These are phyloP conservation scores for Myiothlypis coronata DNA, from an alignment of 2,797 vertebrate species.

Conservation along the genomic window DNA sequence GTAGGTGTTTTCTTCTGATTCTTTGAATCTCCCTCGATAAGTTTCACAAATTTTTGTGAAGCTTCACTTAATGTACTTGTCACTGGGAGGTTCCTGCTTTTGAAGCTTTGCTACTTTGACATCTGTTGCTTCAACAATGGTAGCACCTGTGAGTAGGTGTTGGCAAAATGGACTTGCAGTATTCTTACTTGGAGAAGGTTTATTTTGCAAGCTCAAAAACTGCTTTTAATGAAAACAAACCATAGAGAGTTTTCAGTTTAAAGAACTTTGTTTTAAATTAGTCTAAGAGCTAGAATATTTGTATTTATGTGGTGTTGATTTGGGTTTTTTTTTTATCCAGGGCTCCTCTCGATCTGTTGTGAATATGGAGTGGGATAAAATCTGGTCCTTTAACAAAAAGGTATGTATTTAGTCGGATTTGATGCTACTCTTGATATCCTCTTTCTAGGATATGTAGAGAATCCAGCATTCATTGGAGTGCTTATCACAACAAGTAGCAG, in stretches of 20 bases:
- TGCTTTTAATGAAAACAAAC: background rate
- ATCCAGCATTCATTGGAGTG: conserved; percentile 37
- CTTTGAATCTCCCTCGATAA: background rate
- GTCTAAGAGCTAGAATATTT: background rate
- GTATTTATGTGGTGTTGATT: background rate
- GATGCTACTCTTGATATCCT: background rate
- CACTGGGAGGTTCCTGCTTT: background rate
- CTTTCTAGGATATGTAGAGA: conserved; percentile 19
- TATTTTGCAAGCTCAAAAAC: background rate
- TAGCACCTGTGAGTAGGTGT: background rate
- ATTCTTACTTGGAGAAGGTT: background rate
- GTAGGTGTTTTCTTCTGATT: conserved; percentile 61
- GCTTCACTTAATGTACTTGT: background rate
- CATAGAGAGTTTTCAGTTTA: background rate
- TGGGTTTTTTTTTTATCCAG: conserved; percentile 59
- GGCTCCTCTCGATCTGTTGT: conserved; percentile 96
- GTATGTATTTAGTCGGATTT: conserved; percentile 68
- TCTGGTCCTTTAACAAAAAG: conserved; percentile 99
- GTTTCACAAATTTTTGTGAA: background rate
- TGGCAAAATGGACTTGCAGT: background rate
- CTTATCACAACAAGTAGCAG: conserved; percentile 40
- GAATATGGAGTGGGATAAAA: conserved; percentile 99
- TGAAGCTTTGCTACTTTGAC: background rate
- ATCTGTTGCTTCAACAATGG: background rate
- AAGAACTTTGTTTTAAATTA: background rate